Percentiles rank a stretch among this genome's conserved stretches.
These are phyloP conservation scores for Rallus limicola DNA, from an alignment of 2,113 vertebrate species.

Conservation along the genomic window DNA sequence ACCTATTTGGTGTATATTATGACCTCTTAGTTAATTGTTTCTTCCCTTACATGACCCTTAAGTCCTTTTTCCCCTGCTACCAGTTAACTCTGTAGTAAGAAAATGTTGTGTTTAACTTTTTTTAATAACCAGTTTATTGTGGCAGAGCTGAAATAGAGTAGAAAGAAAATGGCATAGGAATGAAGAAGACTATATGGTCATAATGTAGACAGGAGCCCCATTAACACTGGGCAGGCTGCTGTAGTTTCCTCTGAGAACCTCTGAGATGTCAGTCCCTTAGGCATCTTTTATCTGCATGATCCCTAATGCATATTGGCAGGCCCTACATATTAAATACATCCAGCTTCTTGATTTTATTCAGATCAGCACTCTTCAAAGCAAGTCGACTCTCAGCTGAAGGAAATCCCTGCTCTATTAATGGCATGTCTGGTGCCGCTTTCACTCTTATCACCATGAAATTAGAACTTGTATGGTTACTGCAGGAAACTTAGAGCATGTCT, in stretches of 20 bases:
- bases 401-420: constrained; percentile 29
- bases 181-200: not conserved
- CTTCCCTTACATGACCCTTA: not conserved
- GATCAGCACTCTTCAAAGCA: constrained; percentile 52
- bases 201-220: not conserved
- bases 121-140: not conserved
- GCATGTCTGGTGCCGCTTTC: not conserved
- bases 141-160: not conserved
- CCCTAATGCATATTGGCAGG: constrained; percentile 57
- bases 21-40: not conserved
- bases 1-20: not conserved
- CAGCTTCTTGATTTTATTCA: constrained; percentile 46
- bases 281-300: constrained; percentile 18
- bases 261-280: constrained; percentile 13
- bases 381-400: not conserved
- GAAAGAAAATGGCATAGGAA: not conserved
- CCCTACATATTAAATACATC: constrained; percentile 29
- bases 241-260: not conserved
- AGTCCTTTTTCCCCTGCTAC: not conserved
- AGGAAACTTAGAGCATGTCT: not conserved
- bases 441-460: not conserved
- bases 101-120: not conserved
- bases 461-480: not conserved
- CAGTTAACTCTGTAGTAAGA: not conserved
- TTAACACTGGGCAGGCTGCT: not conserved